phyloP scores from a whole-genome alignment of 2,113 vertebrate species.

The Spea bombifrons region DNA sequence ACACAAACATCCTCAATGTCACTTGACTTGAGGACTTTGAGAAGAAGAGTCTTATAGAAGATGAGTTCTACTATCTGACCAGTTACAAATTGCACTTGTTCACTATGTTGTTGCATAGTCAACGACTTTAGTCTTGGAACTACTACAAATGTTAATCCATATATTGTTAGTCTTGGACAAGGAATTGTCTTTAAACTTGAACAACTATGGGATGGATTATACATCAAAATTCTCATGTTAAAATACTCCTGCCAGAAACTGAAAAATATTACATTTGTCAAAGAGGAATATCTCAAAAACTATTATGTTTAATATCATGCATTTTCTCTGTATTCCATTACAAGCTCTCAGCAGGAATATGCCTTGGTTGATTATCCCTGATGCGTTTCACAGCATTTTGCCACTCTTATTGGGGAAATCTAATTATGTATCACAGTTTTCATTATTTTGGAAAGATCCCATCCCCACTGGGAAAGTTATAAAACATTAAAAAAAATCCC shows the following conservation, averaged over 20 bases:
- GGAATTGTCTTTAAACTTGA: constrained; percentile 8
- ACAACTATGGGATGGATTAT: constrained; percentile 20
- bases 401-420: constrained; percentile 8
- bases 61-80: no score
- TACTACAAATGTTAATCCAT: constrained; percentile 14
- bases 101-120: constrained; percentile 16
- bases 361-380: constrained; percentile 11
- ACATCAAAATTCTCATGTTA: constrained; percentile 9
- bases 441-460: constrained; percentile 12
- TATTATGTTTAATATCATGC: constrained; percentile 15
- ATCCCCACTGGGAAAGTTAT: not conserved
- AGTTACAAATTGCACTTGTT: no score
- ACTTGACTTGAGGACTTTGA: no score
- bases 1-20: no score
- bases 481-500: no score
- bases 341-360: constrained; percentile 26
- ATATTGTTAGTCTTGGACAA: constrained; percentile 21
- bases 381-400: constrained; percentile 10
- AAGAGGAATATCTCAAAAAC: constrained; percentile 24
- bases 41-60: no score
- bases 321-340: constrained; percentile 23
- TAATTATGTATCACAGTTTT: constrained; percentile 23
- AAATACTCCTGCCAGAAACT: constrained; percentile 16
- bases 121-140: constrained; percentile 16
- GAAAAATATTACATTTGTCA: constrained; percentile 30